Base-by-base conservation (phyloP, 2,113 vertebrate species). In the Coptodon rendalli region DNA sequence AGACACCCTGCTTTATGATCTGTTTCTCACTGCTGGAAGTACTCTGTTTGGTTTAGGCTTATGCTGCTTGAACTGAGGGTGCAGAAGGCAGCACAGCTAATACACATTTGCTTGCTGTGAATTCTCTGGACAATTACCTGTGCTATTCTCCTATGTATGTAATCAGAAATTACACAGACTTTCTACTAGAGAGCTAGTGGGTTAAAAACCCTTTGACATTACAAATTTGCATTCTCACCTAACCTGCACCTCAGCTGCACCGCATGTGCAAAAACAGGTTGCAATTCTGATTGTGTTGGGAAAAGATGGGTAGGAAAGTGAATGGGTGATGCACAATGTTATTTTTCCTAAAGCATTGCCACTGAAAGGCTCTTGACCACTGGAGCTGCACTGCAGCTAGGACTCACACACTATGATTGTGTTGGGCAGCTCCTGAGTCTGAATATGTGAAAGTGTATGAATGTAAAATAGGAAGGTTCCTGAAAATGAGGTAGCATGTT, bases 341-440 rank as follows among this genome's bases (percentile, higher is more conserved):
- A 5, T 68, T 84, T 63, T 71, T 59, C 54, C 87, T 78, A 83
- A 89, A 31, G 87, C 57, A 82, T 80, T 89, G 83, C 80, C 48
- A 68, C 81, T 56, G 88, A 86, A 87, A 86, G 45, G 48, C 61
- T 80, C 63, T 63, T 84, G 84, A 91, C 86, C 84, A 22, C 66
- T 61, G 84, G 59, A 87, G 90, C 43, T 16, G 84, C 90, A 86
- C 86, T 68, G 82, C 40, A 87, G 85, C 83, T 34, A 34, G 53
- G 36, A 91, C 88, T 92, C 89, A 91, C 71, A 86, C 61, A 3
- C 88, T 86, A 87, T 31, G 86, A 90, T 93, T 85, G 86, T 88
- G 89, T 83, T 53, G 87, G 90, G 86, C 86, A 83, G 89, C 79
- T 92, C 90, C 85, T 88, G 78, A 81, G 85, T 85, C 89, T 86